Percentiles rank a stretch among this genome's conserved stretches.
phyloP scores from a whole-genome alignment of 1,140 invertebrate genomes.

The fruit fly (Drosophila melanogaster) region DNA sequence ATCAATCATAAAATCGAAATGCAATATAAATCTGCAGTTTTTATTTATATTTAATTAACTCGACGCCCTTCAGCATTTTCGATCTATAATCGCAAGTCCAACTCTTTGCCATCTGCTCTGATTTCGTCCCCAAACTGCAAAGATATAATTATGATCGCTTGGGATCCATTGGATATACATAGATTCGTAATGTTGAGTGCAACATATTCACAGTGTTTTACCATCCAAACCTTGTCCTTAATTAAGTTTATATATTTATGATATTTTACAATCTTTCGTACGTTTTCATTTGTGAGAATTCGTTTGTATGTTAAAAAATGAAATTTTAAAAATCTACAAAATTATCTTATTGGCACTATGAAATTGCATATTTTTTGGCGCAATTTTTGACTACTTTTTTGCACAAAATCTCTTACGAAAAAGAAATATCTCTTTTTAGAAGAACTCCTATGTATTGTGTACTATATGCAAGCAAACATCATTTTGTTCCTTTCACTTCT shows the following conservation, averaged over 20 bases:
- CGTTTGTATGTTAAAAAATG: conserved; percentile 17
- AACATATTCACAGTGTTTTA: neutral
- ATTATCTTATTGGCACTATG: conserved; percentile 73
- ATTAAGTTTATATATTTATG: neutral
- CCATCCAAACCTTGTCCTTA: neutral
- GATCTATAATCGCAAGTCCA: neutral
- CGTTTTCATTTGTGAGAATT: conserved; percentile 7
- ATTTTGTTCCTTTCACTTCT: conserved; percentile 63
- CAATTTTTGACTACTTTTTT: conserved; percentile 84
- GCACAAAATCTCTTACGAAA: conserved; percentile 71
- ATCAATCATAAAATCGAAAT: neutral
- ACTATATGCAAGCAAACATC: conserved; percentile 60
- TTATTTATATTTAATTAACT: neutral
- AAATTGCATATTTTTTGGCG: conserved; percentile 84
- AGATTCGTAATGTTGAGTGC: neutral
- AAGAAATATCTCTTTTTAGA: conserved; percentile 61
- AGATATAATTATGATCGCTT: neutral
- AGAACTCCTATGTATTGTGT: conserved; percentile 75
- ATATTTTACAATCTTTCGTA: conserved; percentile 6
- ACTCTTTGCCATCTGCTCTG: neutral
- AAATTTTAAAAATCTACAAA: conserved; percentile 42
- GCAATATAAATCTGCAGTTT: neutral
- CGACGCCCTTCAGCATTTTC: too few relatives aligned
- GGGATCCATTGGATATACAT: neutral
- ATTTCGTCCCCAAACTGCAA: too few relatives aligned